Percentiles rank a stretch among this genome's conserved stretches.
These are phyloP conservation scores for Sinohyriopsis cumingii DNA, from an alignment of 2,888 invertebrate genomes.

Conservation along the genomic window DNA sequence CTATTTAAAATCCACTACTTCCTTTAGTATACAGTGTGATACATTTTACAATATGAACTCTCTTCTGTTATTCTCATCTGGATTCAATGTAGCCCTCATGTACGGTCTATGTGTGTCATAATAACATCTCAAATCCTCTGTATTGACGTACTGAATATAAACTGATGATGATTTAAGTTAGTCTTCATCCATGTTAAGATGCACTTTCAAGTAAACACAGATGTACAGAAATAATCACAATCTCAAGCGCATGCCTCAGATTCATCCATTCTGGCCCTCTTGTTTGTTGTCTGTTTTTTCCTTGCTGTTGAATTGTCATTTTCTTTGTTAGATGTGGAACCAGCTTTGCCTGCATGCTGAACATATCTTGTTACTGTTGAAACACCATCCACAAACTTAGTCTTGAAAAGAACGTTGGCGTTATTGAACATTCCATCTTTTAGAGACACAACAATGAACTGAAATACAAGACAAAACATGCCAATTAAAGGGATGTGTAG, in stretches of 20 bases:
- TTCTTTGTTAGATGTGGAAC: slow-evolving; percentile 28
- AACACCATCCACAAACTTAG: slow-evolving; percentile 95
- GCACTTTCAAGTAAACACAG: too few relatives aligned
- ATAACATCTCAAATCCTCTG: too few relatives aligned
- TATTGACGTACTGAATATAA: too few relatives aligned
- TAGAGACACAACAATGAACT: slow-evolving; percentile 98
- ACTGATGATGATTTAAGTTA: too few relatives aligned
- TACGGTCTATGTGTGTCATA: too few relatives aligned
- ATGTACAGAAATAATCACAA: too few relatives aligned
- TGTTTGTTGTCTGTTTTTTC: slow-evolving; percentile 38
- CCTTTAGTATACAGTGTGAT: too few relatives aligned
- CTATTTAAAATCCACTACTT: too few relatives aligned
- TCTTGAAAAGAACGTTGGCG: slow-evolving; percentile 96
- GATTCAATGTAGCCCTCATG: too few relatives aligned
- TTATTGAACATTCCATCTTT: slow-evolving; percentile 99
- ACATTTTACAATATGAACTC: too few relatives aligned
- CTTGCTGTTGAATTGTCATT: slow-evolving; percentile 37
- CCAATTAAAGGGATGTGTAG: background rate
- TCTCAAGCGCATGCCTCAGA: background rate
- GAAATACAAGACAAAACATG: slow-evolving; percentile 66
- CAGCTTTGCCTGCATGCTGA: slow-evolving; percentile 42
- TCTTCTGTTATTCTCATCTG: too few relatives aligned
- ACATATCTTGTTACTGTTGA: slow-evolving; percentile 82
- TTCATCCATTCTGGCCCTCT: slow-evolving; percentile 33
- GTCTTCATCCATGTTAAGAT: too few relatives aligned